Conservation (phyloP, 2,888 invertebrate species). For the Escarpia spicata region DNA sequence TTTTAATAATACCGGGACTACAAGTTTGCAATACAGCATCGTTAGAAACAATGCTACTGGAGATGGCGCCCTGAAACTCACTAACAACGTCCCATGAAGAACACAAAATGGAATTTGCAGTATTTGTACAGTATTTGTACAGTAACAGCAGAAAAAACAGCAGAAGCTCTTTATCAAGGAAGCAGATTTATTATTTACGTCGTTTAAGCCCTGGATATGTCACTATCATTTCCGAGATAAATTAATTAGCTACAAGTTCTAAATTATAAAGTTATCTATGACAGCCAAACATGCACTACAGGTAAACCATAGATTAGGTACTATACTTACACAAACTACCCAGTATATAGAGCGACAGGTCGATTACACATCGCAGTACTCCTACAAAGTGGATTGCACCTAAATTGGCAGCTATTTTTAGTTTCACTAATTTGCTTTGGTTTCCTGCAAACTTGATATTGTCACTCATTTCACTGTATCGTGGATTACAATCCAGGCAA, state of each 20-base stretch:
- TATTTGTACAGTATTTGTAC: neutral
- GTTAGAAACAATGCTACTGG: neutral
- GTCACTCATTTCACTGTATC: too few species aligned
- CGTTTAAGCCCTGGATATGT: neutral
- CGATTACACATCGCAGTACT: neutral
- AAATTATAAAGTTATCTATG: slow-evolving; percentile 4
- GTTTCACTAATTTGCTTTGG: neutral
- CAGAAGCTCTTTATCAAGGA: neutral
- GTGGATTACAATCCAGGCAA: too few species aligned
- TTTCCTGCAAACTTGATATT: neutral
- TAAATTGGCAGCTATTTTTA: neutral
- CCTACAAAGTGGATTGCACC: neutral
- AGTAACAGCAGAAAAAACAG: neutral
- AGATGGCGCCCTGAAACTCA: neutral
- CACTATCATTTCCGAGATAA: neutral
- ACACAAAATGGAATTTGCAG: neutral
- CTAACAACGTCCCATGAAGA: neutral
- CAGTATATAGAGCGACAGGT: neutral
- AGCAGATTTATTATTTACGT: neutral
- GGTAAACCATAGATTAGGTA: neutral
- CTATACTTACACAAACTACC: neutral
- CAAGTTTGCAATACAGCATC: too few species aligned
- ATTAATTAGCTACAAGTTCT: neutral
- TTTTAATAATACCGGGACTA: too few species aligned
- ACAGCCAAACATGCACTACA: neutral